These are phyloP conservation scores for Mycetomoellerius zeteki DNA, from an alignment of 1,140 invertebrate species.

Conservation along the genomic window DNA sequence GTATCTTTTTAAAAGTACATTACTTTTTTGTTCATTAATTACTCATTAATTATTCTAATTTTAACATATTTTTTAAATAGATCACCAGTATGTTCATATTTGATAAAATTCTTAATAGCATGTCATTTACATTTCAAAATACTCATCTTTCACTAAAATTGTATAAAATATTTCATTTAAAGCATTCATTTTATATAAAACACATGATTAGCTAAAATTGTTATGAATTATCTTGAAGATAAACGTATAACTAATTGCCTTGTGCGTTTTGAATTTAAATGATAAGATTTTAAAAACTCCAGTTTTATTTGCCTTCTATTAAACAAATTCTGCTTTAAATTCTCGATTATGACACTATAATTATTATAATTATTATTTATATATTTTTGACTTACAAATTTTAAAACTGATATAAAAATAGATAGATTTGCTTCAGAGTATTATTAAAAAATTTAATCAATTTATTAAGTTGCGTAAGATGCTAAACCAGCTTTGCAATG, in stretches of 20 bases:
- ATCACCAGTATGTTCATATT: neutral
- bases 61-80: neutral
- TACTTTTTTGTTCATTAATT: neutral
- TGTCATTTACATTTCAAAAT: constrained; percentile 19
- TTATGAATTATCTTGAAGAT: constrained; percentile 2
- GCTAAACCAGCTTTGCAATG: neutral
- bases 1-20: neutral
- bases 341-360: neutral
- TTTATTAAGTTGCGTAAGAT: neutral
- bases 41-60: constrained; percentile 42
- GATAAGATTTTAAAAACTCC: neutral
- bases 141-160: neutral
- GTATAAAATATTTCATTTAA: neutral
- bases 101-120: neutral
- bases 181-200: neutral
- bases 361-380: neutral
- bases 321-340: neutral
- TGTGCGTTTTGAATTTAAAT: neutral
- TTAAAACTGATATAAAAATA: neutral
- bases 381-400: neutral
- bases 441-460: neutral
- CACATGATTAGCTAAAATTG: neutral
- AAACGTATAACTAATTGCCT: neutral
- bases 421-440: neutral
- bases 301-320: neutral